Percentiles rank a stretch among this genome's conserved stretches.
Evolutionary conservation across 2,888 invertebrate species (phyloP).

Genomic region (Drosophila multiciliata): DNA sequence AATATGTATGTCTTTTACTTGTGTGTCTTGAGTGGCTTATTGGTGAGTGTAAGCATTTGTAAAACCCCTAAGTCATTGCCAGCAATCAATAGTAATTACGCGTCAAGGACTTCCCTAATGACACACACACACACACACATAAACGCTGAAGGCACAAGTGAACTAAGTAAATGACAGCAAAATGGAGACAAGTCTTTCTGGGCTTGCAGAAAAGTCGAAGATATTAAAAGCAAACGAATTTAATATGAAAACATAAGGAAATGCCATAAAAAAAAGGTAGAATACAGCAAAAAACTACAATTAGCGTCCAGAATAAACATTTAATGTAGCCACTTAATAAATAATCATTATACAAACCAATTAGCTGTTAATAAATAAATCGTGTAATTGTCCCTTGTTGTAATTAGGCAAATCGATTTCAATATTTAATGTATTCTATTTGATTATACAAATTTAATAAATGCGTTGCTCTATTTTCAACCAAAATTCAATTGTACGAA

Average conservation of each 20-base stretch:
- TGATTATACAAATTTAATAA: background rate
- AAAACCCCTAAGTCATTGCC: conserved; percentile 54
- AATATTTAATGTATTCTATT: background rate
- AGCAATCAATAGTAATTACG: conserved; percentile 63
- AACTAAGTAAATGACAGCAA: conserved; percentile 10
- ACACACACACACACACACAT: background rate
- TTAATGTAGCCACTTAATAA: background rate
- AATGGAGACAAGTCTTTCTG: conserved; percentile 13
- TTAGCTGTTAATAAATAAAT: conserved; percentile 9
- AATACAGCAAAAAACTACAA: conserved; percentile 2
- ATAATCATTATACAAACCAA: conserved; percentile 5
- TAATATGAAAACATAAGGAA: background rate
- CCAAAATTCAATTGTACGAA: background rate
- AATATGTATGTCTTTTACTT: conserved; percentile 2
- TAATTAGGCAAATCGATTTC: conserved; percentile 14
- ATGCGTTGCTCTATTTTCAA: background rate
- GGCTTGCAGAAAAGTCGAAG: conserved; percentile 13
- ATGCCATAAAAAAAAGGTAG: conserved; percentile 30
- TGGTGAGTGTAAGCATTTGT: conserved; percentile 33
- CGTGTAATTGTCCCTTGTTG: conserved; percentile 11
- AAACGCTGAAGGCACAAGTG: conserved; percentile 6
- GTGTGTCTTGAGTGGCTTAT: conserved; percentile 7
- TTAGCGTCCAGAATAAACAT: conserved; percentile 1
- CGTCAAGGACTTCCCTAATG: conserved; percentile 44
- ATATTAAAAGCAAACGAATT: conserved; percentile 1